Base-by-base conservation (phyloP, 2,797 vertebrate genomes). In the Rhadinocentrus ornatus region DNA sequence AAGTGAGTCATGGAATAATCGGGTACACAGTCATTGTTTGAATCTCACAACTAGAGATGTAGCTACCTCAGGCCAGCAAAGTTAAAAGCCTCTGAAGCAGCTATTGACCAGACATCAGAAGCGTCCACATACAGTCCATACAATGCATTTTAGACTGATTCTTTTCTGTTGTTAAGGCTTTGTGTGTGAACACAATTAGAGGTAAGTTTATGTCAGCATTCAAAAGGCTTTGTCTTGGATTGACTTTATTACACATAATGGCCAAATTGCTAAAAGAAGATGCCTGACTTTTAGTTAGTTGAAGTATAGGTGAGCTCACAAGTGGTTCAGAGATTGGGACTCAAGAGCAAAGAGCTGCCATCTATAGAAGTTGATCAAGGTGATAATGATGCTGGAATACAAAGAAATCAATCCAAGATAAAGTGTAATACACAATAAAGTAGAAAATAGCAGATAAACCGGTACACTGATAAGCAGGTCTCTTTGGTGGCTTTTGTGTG, bases 1-100 rank as follows among this genome's bases (percentile, higher is more conserved):
- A 68, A 77, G 57, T 75, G 70, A 61, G 52, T 55, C 26, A n/a
- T 32, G 31, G 66, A 84, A 80, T 68, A 74, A 69, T 83, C 56
- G 61, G 32, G 6, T 0, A 3, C 22, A 44, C 58, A 61, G 48
- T 79, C 68, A 78, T 78, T 75, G 60, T 81, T 69, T 62, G 52
- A 69, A 66, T 66, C 54, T 72, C 31, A 54, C 53, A 80, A 75
- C 34, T 86, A 71, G 59, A 78, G 64, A 81, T 75, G 6, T 15
- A 64, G 61, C 59, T 62, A 58, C 64, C 69, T 48, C 54, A 81
- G 32, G 39, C 52, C 57, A 66, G 39, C 57, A 59, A 44, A 78
- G 82, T 63, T 65, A 79, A 77, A 86, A 73, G 46, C 58, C 34
- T 48, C 63, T 35, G 48, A 73, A 1, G 13, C 59, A 66, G 73